Conservation (phyloP, 2,113 vertebrate genomes). For the Rynchops niger region DNA sequence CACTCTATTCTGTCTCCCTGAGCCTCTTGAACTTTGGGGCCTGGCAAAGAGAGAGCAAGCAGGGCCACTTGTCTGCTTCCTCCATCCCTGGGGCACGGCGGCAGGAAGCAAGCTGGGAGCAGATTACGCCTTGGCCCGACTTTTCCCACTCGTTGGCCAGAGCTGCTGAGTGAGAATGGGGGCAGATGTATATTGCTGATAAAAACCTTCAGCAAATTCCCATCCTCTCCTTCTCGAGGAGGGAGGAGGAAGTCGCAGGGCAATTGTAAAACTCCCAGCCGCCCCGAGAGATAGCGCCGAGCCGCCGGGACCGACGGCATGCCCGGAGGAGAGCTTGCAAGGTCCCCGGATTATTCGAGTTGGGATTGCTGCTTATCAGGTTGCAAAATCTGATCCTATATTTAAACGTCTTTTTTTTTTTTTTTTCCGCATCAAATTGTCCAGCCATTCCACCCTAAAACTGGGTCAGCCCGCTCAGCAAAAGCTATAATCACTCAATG, state of each 20-base stretch:
- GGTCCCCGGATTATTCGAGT: fast-evolving
- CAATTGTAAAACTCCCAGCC: not conserved
- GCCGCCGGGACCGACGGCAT: fast-evolving
- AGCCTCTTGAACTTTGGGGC: conserved; percentile 33
- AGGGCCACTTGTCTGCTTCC: conserved; percentile 60
- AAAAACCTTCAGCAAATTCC: conserved; percentile 61
- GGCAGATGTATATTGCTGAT: conserved; percentile 61
- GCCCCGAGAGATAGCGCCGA: not conserved
- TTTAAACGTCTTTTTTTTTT: not conserved
- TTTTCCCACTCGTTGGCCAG: conserved; percentile 56
- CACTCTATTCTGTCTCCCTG: not conserved
- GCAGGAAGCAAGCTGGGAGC: conserved; percentile 63
- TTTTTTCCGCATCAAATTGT: not conserved
- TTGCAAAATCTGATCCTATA: not conserved
- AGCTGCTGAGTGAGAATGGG: conserved; percentile 23
- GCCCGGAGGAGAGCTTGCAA: not conserved
- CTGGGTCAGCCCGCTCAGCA: fast-evolving
- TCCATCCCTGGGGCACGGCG: conserved; percentile 43
- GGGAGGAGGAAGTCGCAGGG: conserved; percentile 45
- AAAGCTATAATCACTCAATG: not conserved
- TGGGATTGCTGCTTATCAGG: not conserved
- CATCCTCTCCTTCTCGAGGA: conserved; percentile 27
- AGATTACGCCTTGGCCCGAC: conserved; percentile 44
- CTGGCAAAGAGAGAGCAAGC: conserved; percentile 5
- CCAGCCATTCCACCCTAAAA: not conserved